phyloP scores from a whole-genome alignment of 2,888 invertebrate genomes.

The Chymomyza caudatula region DNA sequence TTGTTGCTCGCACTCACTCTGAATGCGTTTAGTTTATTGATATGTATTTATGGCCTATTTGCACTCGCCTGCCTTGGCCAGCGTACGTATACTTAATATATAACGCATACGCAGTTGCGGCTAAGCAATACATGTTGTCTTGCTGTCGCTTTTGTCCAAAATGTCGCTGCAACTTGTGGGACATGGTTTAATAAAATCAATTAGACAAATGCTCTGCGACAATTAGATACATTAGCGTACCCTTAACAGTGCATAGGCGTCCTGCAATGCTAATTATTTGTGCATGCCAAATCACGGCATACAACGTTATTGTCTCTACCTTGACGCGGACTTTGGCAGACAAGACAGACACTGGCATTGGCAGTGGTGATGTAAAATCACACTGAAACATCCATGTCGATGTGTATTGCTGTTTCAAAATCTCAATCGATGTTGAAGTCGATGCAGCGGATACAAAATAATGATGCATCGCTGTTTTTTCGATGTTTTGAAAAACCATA shows the following conservation, averaged over 20 bases:
- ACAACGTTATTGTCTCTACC: neutral
- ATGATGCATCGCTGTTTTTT: no score
- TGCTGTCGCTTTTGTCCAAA: neutral
- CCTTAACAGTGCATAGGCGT: neutral
- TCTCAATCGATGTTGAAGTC: no score
- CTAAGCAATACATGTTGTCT: neutral
- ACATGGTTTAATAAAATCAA: slow-evolving; percentile 23
- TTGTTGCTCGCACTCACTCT: neutral
- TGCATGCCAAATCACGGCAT: slow-evolving; percentile 38
- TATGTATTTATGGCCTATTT: slow-evolving; percentile 25
- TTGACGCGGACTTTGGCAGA: neutral
- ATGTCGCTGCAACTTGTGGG: slow-evolving; percentile 10
- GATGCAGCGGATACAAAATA: no score
- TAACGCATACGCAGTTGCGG: neutral
- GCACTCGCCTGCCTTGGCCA: neutral
- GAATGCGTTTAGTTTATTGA: slow-evolving; percentile 12
- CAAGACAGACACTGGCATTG: no score
- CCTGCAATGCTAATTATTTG: slow-evolving; percentile 35
- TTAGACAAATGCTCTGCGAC: slow-evolving; percentile 21
- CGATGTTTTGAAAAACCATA: no score
- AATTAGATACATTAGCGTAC: neutral
- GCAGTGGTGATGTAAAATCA: slow-evolving; percentile 14
- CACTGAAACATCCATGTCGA: no score
- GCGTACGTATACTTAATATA: neutral
- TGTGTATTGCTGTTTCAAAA: no score